Evolutionary conservation across 2,113 vertebrate genomes (phyloP).

Genomic region (Pleuronectes platessa): DNA sequence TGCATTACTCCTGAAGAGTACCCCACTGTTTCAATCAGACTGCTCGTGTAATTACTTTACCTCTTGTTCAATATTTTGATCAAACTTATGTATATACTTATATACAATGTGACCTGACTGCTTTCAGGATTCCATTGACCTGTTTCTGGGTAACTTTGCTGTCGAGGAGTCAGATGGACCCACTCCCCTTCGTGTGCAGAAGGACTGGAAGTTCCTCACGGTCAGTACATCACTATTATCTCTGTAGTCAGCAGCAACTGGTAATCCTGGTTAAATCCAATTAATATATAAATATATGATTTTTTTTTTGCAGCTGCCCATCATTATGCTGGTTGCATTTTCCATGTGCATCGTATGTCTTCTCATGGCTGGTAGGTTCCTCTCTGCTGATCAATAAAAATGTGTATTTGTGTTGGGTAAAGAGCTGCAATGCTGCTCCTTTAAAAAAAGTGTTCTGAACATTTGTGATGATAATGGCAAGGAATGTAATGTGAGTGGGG

Average conservation of each 20-base stretch:
- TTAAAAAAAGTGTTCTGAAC: too few species aligned
- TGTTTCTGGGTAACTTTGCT: slow-evolving; percentile 97
- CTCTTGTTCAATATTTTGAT: neutral
- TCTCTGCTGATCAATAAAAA: neutral
- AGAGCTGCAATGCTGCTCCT: neutral
- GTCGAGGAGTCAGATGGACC: slow-evolving; percentile 92
- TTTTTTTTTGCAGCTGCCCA: slow-evolving; percentile 87
- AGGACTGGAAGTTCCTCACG: slow-evolving; percentile 96
- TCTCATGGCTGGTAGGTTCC: slow-evolving; percentile 93
- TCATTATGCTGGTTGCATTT: slow-evolving; percentile 97
- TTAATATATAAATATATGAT: neutral
- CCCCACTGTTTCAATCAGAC: too few species aligned
- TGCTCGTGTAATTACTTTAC: too few species aligned
- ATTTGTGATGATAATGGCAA: too few species aligned
- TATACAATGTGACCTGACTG: neutral
- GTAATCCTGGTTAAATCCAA: neutral
- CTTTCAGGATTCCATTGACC: slow-evolving; percentile 93
- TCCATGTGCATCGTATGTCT: slow-evolving; percentile 98
- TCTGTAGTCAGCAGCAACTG: neutral
- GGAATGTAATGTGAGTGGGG: too few species aligned
- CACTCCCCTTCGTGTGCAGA: slow-evolving; percentile 89
- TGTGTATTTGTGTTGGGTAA: neutral
- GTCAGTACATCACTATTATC: slow-evolving; percentile 68
- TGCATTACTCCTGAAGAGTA: neutral
- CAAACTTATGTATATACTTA: too few species aligned